Conservation (phyloP, 2,888 invertebrate species). For the Perizoma affinitatum region DNA sequence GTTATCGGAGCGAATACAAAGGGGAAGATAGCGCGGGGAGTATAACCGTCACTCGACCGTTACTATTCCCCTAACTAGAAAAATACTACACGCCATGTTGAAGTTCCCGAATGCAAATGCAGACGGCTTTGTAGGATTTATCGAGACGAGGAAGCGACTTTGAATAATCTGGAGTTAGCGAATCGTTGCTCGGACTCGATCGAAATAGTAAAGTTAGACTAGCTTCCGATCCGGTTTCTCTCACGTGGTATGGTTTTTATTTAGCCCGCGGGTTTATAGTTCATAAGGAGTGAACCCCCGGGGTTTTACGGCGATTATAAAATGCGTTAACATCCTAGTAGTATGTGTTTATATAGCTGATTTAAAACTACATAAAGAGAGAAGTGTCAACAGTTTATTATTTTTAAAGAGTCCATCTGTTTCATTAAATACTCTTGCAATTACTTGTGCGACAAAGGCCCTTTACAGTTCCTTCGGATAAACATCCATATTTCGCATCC, state of each 20-base stretch:
- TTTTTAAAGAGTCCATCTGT: too few species aligned
- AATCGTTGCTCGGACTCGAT: slow-evolving; percentile 52
- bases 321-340: too few species aligned
- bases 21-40: slow-evolving; percentile 83
- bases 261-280: slow-evolving; percentile 16
- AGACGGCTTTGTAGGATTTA: slow-evolving; percentile 49
- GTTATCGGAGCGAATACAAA: slow-evolving; percentile 84
- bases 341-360: too few species aligned
- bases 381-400: too few species aligned
- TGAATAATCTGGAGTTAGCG: slow-evolving; percentile 47
- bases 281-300: too few species aligned
- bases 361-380: too few species aligned
- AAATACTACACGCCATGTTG: slow-evolving; percentile 80
- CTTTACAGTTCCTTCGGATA: too few species aligned
- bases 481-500: too few species aligned
- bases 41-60: slow-evolving; percentile 83
- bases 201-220: slow-evolving; percentile 65
- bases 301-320: too few species aligned
- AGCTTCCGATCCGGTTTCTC: slow-evolving; percentile 34
- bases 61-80: slow-evolving; percentile 82
- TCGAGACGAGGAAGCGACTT: slow-evolving; percentile 65
- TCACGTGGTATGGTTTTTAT: slow-evolving; percentile 56
- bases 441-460: too few species aligned
- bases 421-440: too few species aligned
- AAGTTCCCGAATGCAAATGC: slow-evolving; percentile 60